phyloP scores from a whole-genome alignment of 2,113 vertebrate genomes.

The Calypte anna region DNA sequence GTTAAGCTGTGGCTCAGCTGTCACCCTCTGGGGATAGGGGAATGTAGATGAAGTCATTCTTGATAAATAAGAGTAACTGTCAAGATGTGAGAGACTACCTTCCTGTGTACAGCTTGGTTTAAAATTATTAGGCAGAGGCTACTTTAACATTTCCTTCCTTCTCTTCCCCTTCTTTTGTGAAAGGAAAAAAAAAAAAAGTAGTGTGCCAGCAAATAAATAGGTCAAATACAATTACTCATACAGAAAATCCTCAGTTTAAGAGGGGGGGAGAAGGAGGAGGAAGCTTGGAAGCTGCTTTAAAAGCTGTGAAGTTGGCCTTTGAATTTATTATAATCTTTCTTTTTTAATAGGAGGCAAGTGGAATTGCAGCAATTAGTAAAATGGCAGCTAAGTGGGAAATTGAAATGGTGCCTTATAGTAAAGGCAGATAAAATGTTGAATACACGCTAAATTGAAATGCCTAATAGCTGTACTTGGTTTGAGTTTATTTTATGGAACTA shows the following conservation, averaged over 20 bases:
- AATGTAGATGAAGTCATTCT: constrained; percentile 17
- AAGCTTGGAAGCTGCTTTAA: constrained; percentile 23
- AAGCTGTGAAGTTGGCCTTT: constrained; percentile 21
- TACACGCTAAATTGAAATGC: background rate
- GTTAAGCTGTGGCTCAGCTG: constrained; percentile 30
- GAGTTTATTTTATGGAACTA: background rate
- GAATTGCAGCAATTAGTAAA: constrained; percentile 38
- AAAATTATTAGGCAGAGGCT: constrained; percentile 22
- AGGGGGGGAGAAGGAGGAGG: background rate
- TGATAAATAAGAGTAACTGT: constrained; percentile 13
- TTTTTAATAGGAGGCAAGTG: background rate
- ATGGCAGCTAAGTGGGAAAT: constrained; percentile 18
- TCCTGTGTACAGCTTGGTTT: constrained; percentile 14
- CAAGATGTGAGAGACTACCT: background rate
- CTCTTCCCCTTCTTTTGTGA: background rate
- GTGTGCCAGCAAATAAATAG: constrained; percentile 60
- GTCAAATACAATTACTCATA: constrained; percentile 60
- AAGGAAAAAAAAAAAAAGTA: background rate
- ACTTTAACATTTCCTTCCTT: constrained; percentile 40
- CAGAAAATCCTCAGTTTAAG: constrained; percentile 52
- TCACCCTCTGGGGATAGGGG: background rate
- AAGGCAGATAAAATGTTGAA: constrained; percentile 14
- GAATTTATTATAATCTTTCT: background rate
- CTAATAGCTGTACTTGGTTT: background rate
- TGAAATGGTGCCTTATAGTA: background rate